A percentile compares a stretch with the other conserved stretches of the same genome.
Evolutionary conservation across 2,797 vertebrate genomes (phyloP).

Genomic region (Cossypha polioptera): DNA sequence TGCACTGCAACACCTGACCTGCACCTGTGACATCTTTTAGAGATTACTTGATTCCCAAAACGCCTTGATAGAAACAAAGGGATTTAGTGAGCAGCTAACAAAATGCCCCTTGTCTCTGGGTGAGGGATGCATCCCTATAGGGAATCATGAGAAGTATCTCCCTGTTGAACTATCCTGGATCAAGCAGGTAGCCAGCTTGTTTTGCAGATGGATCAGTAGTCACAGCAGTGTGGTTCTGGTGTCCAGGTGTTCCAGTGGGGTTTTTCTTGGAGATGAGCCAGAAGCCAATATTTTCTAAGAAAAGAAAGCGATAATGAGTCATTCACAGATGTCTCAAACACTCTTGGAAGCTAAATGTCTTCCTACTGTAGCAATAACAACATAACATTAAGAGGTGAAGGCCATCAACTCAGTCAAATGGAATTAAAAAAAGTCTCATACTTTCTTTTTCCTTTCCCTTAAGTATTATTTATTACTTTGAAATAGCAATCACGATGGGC

Average conservation of each 20-base stretch:
- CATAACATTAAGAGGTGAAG: background rate
- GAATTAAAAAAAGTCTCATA: background rate
- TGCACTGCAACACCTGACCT: background rate
- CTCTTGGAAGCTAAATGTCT: constrained; percentile 19
- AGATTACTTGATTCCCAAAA: background rate
- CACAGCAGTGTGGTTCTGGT: background rate
- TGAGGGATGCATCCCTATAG: background rate
- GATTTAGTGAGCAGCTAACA: constrained; percentile 7
- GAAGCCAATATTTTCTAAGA: background rate
- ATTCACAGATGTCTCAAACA: constrained; percentile 21
- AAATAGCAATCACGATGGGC: background rate
- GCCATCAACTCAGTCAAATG: background rate
- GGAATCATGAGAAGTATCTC: background rate
- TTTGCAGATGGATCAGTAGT: background rate
- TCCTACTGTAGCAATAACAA: constrained; percentile 11
- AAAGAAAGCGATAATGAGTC: background rate
- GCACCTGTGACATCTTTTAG: background rate
- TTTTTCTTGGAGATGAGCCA: background rate
- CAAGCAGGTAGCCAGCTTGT: background rate
- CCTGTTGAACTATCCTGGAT: background rate
- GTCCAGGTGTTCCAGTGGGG: background rate
- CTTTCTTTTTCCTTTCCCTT: background rate
- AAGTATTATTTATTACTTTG: constrained; percentile 6
- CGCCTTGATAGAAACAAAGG: constrained; percentile 23
- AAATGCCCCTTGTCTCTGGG: background rate